A percentile compares a stretch with the other conserved stretches of the same genome.
These are phyloP conservation scores for Liolophura sinensis DNA, from an alignment of 1,140 invertebrate species.

Conservation along the genomic window DNA sequence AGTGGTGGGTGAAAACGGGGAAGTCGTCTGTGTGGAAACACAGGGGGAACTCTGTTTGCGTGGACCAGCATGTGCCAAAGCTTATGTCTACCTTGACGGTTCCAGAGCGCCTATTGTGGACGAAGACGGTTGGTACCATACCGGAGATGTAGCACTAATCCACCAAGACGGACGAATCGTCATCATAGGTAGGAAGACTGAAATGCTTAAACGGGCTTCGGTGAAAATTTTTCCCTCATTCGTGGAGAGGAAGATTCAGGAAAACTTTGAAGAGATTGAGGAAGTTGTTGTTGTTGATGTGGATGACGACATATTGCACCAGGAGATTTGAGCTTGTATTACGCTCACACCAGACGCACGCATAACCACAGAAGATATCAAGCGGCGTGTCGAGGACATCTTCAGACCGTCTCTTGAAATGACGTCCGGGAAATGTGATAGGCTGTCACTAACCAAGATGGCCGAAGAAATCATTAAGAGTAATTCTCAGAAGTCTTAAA, in stretches of 20 bases:
- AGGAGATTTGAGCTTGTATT: neutral
- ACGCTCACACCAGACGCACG: neutral
- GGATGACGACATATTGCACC: neutral
- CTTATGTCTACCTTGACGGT: neutral
- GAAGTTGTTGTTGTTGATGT: slow-evolving; percentile 1
- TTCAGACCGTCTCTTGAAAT: neutral
- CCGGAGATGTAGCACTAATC: neutral
- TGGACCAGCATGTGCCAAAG: neutral
- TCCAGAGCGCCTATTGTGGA: neutral
- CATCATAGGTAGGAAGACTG: neutral
- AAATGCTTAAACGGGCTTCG: neutral
- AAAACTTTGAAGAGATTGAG: neutral
- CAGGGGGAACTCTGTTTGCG: neutral
- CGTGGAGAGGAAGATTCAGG: neutral
- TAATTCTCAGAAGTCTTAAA: neutral
- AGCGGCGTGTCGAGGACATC: neutral
- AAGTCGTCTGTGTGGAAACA: neutral
- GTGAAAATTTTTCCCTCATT: neutral
- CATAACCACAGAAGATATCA: neutral
- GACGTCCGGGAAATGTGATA: neutral
- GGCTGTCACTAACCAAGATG: neutral
- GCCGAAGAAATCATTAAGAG: neutral
- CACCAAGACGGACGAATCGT: neutral
- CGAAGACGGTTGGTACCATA: neutral
- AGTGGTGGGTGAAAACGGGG: neutral